Evolutionary conservation across 2,797 vertebrate genomes (phyloP).

Genomic region (Cossypha niveicapilla): DNA sequence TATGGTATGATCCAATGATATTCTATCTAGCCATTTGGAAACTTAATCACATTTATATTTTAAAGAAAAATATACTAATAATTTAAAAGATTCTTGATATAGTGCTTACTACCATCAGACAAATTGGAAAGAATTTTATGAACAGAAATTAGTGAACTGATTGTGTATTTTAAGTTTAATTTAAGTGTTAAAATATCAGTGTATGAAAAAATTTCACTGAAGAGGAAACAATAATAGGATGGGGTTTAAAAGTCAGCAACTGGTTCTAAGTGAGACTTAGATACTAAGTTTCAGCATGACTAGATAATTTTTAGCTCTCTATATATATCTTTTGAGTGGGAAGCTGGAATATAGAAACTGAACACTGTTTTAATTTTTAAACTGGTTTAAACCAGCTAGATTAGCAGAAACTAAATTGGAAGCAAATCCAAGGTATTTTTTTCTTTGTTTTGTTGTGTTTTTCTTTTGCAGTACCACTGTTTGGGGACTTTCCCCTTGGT

Average conservation of each 20-base stretch:
- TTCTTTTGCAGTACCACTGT: slow-evolving; percentile 3
- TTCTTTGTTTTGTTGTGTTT: neutral
- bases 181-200: neutral
- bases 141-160: neutral
- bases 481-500: neutral
- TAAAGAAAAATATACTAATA: neutral
- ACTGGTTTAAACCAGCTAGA: neutral
- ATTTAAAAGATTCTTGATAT: neutral
- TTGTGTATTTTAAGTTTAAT: neutral
- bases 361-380: slow-evolving; percentile 46
- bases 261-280: slow-evolving; percentile 54
- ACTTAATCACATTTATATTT: neutral
- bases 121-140: neutral
- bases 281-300: slow-evolving; percentile 50
- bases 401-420: slow-evolving; percentile 25
- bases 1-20: neutral
- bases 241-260: slow-evolving; percentile 32
- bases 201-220: neutral
- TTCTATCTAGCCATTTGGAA: neutral
- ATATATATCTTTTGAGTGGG: slow-evolving; percentile 70
- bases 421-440: slow-evolving; percentile 24
- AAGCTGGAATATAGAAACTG: slow-evolving; percentile 58
- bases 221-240: slow-evolving; percentile 30
- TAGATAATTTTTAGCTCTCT: slow-evolving; percentile 63
- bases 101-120: neutral